phyloP scores from a whole-genome alignment of 2,113 vertebrate species.

The Stigmatopora nigra region DNA sequence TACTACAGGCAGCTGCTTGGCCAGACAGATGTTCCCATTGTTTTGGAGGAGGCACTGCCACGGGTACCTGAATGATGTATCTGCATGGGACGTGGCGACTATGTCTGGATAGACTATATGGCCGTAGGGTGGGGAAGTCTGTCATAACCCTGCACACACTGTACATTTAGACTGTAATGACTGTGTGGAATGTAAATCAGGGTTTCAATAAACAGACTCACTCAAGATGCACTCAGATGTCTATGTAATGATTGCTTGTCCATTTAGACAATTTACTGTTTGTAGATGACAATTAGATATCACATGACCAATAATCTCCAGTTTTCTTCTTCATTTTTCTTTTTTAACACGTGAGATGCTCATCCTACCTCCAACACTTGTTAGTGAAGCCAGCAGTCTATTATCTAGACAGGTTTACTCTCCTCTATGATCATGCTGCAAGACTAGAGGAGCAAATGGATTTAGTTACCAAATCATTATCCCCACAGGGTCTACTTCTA shows the following conservation, averaged over 20 bases:
- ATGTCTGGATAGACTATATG: conserved; percentile 53
- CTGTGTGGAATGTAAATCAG: conserved; percentile 69
- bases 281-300: conserved; percentile 33
- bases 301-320: conserved; percentile 48
- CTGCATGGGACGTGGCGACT: conserved; percentile 40
- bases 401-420: conserved; percentile 49
- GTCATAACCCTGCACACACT: conserved; percentile 41
- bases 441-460: conserved; percentile 39
- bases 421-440: conserved; percentile 54
- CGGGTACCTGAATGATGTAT: conserved; percentile 31
- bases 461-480: conserved; percentile 56
- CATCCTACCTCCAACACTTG: conserved; percentile 37
- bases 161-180: conserved; percentile 59
- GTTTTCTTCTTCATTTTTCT: conserved; percentile 26
- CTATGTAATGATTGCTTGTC: conserved; percentile 52
- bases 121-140: conserved; percentile 47
- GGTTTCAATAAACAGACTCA: conserved; percentile 62
- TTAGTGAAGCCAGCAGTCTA: conserved; percentile 56
- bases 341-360: conserved; percentile 15
- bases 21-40: conserved; percentile 53
- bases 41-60: conserved; percentile 23
- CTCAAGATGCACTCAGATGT: conserved; percentile 60
- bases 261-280: conserved; percentile 20
- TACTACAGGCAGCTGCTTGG: conserved; percentile 55
- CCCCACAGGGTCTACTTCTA: conserved; percentile 40